Base-by-base conservation (phyloP, 2,113 vertebrate species). In the Hyperopisus bebe region DNA sequence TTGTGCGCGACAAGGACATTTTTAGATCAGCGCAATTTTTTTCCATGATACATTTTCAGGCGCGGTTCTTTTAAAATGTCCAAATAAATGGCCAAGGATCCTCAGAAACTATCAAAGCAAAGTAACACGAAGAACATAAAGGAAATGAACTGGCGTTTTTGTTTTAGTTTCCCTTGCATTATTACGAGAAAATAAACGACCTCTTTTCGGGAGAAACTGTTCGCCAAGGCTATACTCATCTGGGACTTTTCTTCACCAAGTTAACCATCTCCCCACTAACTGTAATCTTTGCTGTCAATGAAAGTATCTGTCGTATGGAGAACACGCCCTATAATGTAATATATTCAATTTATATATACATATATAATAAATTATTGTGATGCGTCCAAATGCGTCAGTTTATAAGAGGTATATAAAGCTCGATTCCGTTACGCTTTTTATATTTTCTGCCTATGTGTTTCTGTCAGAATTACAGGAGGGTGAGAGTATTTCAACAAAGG, bases 371-470 rank as follows among this genome's bases (percentile, higher is more conserved):
- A 96, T 97, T 92, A 92, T 95, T 96, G 95, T 94, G 95, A 96
- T 95, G 95, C 94, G 95, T 96, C 96, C 95, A 80, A 94, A 92
- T 94, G 96, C 95, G 96, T 97, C 97, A 95, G 92, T 95, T 95
- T 97, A 94, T 95, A 96, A 94, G 95, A 96, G 92, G 95, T 95
- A 95, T 95, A 94, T 92, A 97, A 97, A 97, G 96, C 97, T 97
- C 98, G 97, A 96, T 94, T 95, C 94, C 50, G 95, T 96, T 96
- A 95, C 95, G 95, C 94, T 96, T 97, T 97, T 95, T 96, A 96
- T 96, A 96, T 97, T 96, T 97, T 96, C 97, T 99, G 98, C 97
- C 98, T 98, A 96, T 97, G 91, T 96, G 95, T 96, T 95, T 96
- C 96, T 97, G 97, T 97, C 96, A 96, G 95, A 95, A 97, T 96